Evolutionary conservation across 2,797 vertebrate genomes (phyloP).

Genomic region (Schizothorax lantsangensis): DNA sequence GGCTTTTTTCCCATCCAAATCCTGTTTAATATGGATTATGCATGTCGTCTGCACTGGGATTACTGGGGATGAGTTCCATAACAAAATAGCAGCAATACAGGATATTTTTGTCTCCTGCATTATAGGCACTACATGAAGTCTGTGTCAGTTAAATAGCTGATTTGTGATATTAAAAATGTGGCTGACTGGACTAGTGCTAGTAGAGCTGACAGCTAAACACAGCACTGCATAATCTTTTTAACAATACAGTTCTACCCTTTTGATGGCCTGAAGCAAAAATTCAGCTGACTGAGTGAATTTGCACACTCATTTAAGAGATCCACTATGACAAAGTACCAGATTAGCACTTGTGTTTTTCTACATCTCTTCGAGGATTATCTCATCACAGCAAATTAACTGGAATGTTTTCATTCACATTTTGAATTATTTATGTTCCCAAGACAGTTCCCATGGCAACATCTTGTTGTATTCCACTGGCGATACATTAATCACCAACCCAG

Average conservation of each 20-base stretch:
- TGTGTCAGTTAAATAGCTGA: conserved; percentile 23
- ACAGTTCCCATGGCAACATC: conserved; percentile 41
- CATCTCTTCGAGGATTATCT: conserved; percentile 37
- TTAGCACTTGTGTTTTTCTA: conserved; percentile 28
- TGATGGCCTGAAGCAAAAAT: conserved; percentile 23
- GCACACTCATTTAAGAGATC: conserved; percentile 40
- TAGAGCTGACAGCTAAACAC: conserved; percentile 25
- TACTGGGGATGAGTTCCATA: conserved; percentile 46
- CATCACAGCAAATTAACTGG: conserved; percentile 38
- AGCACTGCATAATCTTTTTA: conserved; percentile 30
- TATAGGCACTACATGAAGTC: conserved; percentile 2
- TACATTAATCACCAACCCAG: conserved; percentile 33
- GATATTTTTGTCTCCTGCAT: conserved; percentile 37
- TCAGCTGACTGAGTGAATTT: conserved; percentile 24
- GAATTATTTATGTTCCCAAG: conserved; percentile 30
- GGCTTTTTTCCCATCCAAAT: conserved; percentile 47
- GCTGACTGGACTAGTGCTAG: conserved; percentile 36
- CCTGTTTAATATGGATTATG: conserved; percentile 65
- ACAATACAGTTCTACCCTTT: conserved; percentile 35
- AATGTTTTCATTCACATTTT: conserved; percentile 47
- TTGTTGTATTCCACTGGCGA: conserved; percentile 29
- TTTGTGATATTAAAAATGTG: conserved; percentile 29
- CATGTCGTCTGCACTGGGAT: conserved; percentile 52
- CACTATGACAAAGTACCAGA: conserved; percentile 41
- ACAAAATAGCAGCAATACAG: conserved; percentile 45